Base-by-base conservation (phyloP, 2,888 invertebrate genomes). In the Microctonus hyperodae region DNA sequence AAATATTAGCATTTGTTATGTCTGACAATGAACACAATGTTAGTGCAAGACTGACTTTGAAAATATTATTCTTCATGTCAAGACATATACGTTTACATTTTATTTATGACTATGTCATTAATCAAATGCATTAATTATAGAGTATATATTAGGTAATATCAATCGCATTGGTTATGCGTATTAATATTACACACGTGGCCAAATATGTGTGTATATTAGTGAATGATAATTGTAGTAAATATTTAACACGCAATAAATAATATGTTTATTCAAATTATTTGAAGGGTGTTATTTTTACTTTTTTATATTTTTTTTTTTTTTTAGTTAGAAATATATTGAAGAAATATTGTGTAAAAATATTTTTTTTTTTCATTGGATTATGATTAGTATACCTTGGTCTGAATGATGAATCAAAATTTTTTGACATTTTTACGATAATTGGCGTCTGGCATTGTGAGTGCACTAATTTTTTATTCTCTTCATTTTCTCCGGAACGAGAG, bases 381-480 rank as follows among this genome's bases (percentile, higher is more conserved):
- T 31, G 20, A 55, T 55, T 16, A 31, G 35, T 23, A 50, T 79
- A 80, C 80, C 80, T 80, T 78, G 75, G 80, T 68, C 78, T 74
- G 23, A 79, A 69, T 5, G 80, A 80, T 11, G 75, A 50, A 68
- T 74, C 78, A 4, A 75, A 72, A 51, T 74, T 78, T 68, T 74
- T 79, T 3, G 78, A 59, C 16, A 72, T 51, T 60, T 74, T 73
- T 4, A 79, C 69, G 66, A 80, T 73, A 48, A 79, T 71, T 13
- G 80, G 78, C 20, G 71, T 70, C 7, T 74, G 71, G 9, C 67
- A 69, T 50, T 72, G 70, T 5, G 75, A 63, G 3, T 75, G 68
- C 35, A 81, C 65, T 0, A 81, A 72, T 53, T 76, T 80, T 56
- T 79, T 75, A 40, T 80, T 77, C 33, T 81, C 80, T 0, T 70